Conservation (phyloP, 1,140 invertebrate species). For the Zaprionus africanus region DNA sequence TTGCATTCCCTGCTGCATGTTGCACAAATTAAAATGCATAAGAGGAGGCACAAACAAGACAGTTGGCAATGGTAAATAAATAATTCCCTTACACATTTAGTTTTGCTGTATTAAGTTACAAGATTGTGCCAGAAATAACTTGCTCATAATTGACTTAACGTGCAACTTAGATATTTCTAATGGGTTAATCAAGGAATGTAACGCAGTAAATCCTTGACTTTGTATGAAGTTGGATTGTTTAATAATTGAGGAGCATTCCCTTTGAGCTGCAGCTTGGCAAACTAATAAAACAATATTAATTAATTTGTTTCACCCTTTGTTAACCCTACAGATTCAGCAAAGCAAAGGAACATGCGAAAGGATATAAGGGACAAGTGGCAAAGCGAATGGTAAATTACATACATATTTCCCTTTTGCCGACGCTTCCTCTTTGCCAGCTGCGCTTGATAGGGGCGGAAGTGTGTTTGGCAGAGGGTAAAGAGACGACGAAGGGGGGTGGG, state of each 20-base stretch:
- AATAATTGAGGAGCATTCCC: neutral
- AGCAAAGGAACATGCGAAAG: constrained; percentile 11
- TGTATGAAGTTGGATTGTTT: neutral
- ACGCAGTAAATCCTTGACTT: too few species aligned
- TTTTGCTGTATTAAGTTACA: neutral
- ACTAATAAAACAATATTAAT: constrained; percentile 24
- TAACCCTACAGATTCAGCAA: neutral
- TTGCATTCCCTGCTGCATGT: neutral
- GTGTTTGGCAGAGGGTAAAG: neutral
- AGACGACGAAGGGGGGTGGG: neutral
- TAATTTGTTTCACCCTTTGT: constrained; percentile 9
- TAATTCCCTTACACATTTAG: neutral
- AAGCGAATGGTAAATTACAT: constrained; percentile 39
- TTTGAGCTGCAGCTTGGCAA: neutral
- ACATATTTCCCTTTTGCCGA: constrained; percentile 25
- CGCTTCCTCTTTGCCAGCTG: constrained; percentile 1
- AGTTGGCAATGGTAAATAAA: constrained; percentile 15
- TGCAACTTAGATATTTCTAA: neutral
- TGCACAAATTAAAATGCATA: constrained; percentile 1
- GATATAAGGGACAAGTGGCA: constrained; percentile 23
- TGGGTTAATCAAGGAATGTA: neutral
- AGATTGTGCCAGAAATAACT: neutral
- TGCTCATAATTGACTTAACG: constrained; percentile 2
- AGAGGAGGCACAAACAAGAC: neutral
- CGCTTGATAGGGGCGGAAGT: neutral